Percentiles rank a stretch among this genome's conserved stretches.
Conservation (phyloP, 2,888 invertebrate species). For the Xestia ashworthii region DNA sequence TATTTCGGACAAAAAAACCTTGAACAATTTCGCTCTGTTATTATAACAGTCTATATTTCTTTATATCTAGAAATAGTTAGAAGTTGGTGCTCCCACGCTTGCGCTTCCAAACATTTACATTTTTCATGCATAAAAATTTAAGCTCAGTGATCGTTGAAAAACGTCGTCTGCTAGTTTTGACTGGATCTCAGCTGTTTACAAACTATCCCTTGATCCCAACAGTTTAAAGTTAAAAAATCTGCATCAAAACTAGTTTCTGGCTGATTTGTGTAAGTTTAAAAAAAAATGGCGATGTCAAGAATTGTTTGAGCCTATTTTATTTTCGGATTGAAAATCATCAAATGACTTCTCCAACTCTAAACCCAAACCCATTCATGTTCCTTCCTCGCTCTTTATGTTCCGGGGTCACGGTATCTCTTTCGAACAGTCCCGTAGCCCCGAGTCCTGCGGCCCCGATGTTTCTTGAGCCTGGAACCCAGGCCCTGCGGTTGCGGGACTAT, state of each 20-base stretch:
- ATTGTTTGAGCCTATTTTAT: not conserved
- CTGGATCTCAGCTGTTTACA: constrained; percentile 32
- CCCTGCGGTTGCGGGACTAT: too few species aligned
- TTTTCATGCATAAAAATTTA: constrained; percentile 13
- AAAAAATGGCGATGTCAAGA: not conserved
- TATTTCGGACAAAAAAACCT: not conserved
- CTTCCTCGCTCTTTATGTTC: too few species aligned
- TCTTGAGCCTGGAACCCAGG: too few species aligned
- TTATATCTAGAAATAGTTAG: constrained; percentile 5
- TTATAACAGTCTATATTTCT: not conserved
- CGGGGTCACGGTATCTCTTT: too few species aligned
- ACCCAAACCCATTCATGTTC: too few species aligned
- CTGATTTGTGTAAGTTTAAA: constrained; percentile 5
- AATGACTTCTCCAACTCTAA: too few species aligned
- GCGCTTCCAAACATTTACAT: constrained; percentile 15
- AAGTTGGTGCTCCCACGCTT: not conserved
- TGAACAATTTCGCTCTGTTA: too few species aligned
- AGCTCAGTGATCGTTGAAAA: constrained; percentile 20
- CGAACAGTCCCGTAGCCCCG: too few species aligned
- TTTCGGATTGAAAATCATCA: too few species aligned
- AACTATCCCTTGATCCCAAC: constrained; percentile 22
- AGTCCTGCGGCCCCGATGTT: too few species aligned
- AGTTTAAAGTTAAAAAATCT: constrained; percentile 9
- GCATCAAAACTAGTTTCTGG: constrained; percentile 8
- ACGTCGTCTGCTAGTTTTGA: constrained; percentile 27